Evolutionary conservation across 2,113 vertebrate species (phyloP).

Genomic region (Brachionichthys hirsutus): DNA sequence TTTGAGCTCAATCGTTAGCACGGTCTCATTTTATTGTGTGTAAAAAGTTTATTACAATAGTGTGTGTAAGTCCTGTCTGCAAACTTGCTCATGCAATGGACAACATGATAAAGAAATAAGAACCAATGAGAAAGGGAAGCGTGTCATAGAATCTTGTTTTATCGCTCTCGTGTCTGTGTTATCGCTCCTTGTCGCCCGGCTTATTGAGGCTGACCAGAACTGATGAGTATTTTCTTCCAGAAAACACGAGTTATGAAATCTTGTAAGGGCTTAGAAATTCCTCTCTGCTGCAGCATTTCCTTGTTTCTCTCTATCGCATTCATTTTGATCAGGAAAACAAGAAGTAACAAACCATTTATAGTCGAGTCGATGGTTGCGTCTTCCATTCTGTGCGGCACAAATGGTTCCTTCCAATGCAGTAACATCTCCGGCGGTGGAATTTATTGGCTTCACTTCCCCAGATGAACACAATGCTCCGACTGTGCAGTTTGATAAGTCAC

Average conservation of each 20-base stretch:
- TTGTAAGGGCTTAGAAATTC: no score
- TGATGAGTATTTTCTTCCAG: neutral
- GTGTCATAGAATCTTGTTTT: constrained; percentile 1
- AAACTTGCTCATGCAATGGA: neutral
- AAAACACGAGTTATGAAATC: no score
- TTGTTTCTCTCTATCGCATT: neutral
- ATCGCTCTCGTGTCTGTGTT: constrained; percentile 1
- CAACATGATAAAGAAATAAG: neutral
- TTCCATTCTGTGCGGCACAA: neutral
- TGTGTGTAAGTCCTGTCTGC: no score
- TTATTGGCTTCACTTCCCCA: constrained; percentile 5
- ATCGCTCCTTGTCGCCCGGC: constrained; percentile 15
- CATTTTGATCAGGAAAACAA: neutral
- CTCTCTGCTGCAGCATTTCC: no score
- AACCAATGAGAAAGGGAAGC: neutral
- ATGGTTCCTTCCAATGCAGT: neutral
- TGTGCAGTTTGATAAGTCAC: constrained; percentile 9
- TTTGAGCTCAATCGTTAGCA: no score
- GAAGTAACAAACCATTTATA: no score
- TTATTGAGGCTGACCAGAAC: constrained; percentile 23
- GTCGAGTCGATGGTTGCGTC: no score
- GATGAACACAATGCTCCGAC: constrained; percentile 13
- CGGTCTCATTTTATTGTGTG: no score
- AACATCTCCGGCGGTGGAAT: constrained; percentile 4
- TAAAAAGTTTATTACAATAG: no score